Evolutionary conservation across 2,888 invertebrate genomes (phyloP).

Genomic region (Noctua pronuba): DNA sequence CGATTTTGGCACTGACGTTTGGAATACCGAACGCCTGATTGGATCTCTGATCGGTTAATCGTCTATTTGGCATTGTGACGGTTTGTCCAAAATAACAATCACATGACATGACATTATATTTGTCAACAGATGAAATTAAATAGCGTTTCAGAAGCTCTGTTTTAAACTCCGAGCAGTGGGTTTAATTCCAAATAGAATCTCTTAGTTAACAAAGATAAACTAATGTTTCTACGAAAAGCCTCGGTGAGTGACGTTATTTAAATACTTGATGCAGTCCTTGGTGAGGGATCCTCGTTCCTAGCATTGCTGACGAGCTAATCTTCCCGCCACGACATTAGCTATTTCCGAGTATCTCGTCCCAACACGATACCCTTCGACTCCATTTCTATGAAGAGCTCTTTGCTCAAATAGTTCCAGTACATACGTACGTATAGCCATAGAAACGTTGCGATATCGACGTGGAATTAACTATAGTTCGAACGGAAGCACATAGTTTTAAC

Average conservation of each 20-base stretch:
- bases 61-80: background rate
- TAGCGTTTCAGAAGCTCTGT: background rate
- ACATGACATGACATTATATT: background rate
- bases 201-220: background rate
- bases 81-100: background rate
- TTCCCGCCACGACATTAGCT: background rate
- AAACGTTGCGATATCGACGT: slow-evolving; percentile 22
- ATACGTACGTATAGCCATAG: background rate
- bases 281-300: background rate
- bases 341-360: slow-evolving; percentile 31
- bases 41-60: slow-evolving; percentile 1
- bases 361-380: slow-evolving; percentile 24
- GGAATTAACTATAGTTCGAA: slow-evolving; percentile 46
- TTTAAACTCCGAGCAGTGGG: background rate
- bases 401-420: slow-evolving; percentile 35
- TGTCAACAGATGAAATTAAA: background rate
- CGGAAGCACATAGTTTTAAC: slow-evolving; percentile 70
- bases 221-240: background rate
- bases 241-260: slow-evolving; percentile 6
- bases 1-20: background rate
- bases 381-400: slow-evolving; percentile 27
- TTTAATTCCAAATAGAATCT: background rate
- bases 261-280: slow-evolving; percentile 8
- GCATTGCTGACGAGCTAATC: slow-evolving; percentile 37
- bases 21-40: background rate